A percentile compares a stretch with the other conserved stretches of the same genome.
Conservation (phyloP, 2,113 vertebrate species). For the Gila orcuttii region DNA sequence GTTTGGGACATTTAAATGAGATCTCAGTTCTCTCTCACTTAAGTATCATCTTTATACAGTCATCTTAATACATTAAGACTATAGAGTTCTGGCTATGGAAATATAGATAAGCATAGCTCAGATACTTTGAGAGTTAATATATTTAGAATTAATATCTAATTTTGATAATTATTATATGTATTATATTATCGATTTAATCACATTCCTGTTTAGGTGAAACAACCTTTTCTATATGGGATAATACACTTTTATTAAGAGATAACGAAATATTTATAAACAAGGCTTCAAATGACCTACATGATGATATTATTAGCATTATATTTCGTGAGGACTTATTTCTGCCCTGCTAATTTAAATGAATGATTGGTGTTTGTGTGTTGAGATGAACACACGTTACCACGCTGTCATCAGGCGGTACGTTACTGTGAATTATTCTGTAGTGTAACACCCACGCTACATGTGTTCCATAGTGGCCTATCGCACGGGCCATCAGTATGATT, state of each 20-base stretch:
- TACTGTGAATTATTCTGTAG: slow-evolving; percentile 37
- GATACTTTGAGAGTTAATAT: background rate
- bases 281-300: background rate
- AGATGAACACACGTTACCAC: slow-evolving; percentile 30
- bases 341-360: background rate
- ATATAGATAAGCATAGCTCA: background rate
- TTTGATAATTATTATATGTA: no score
- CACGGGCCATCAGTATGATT: slow-evolving; percentile 50
- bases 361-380: background rate
- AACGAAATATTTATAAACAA: background rate
- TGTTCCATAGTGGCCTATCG: slow-evolving; percentile 36
- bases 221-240: background rate
- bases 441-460: slow-evolving; percentile 50
- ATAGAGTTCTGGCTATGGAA: background rate
- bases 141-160: background rate
- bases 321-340: background rate
- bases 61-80: background rate
- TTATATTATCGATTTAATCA: background rate
- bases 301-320: background rate
- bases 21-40: no score
- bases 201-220: background rate
- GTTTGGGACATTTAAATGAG: background rate
- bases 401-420: slow-evolving; percentile 20
- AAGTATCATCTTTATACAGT: no score
- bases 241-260: background rate